These are phyloP conservation scores for Sinhomidia bicolor DNA, from an alignment of 2,888 invertebrate species.

Conservation along the genomic window DNA sequence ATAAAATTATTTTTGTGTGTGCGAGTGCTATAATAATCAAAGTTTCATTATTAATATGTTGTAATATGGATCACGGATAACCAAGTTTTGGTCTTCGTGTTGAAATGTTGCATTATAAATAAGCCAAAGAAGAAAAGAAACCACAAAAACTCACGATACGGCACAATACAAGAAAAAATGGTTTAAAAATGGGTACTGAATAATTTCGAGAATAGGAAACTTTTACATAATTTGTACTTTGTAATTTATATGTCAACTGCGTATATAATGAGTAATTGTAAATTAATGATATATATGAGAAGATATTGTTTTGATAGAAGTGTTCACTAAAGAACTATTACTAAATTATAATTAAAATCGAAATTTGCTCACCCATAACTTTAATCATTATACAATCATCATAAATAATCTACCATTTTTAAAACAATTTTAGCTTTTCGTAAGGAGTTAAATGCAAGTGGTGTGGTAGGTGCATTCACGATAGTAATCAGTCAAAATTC, in stretches of 20 bases:
- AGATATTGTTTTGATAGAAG: slow-evolving; percentile 10
- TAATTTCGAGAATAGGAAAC: slow-evolving; percentile 40
- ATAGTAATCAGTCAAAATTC: no score
- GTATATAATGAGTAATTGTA: slow-evolving; percentile 24
- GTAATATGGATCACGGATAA: neutral
- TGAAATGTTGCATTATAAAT: neutral
- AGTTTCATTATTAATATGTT: slow-evolving; percentile 3
- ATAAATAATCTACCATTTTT: no score
- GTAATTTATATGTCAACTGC: slow-evolving; percentile 39
- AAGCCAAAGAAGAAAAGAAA: slow-evolving; percentile 58
- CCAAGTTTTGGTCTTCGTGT: neutral
- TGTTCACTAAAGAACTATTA: slow-evolving; percentile 34
- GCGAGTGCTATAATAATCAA: neutral
- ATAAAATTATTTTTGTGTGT: neutral
- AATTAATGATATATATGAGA: slow-evolving; percentile 26
- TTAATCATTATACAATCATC: no score
- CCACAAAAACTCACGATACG: neutral
- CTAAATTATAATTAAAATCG: slow-evolving; percentile 65
- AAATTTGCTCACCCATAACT: slow-evolving; percentile 55
- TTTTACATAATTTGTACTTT: slow-evolving; percentile 68
- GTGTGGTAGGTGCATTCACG: no score
- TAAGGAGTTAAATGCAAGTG: no score
- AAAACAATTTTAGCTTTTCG: no score
- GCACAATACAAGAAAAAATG: slow-evolving; percentile 50
- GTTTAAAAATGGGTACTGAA: slow-evolving; percentile 36